phyloP scores from a whole-genome alignment of 1,140 invertebrate genomes.

The Lordiphosa collinella region DNA sequence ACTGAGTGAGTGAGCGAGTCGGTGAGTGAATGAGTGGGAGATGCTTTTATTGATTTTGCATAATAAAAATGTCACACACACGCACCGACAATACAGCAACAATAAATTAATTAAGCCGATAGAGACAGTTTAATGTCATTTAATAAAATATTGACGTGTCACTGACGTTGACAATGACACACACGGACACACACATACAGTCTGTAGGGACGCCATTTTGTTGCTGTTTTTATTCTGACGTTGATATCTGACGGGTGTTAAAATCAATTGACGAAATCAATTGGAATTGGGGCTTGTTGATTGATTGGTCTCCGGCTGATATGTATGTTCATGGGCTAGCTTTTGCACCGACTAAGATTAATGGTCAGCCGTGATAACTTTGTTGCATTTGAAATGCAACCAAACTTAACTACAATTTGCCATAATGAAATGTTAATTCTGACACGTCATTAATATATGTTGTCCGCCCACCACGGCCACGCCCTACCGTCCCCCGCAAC shows the following conservation, averaged over 20 bases:
- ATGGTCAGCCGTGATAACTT: conserved; percentile 36
- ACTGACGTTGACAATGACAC: conserved; percentile 67
- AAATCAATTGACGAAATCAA: conserved; percentile 80
- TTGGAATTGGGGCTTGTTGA: conserved; percentile 78
- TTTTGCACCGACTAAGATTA: conserved; percentile 43
- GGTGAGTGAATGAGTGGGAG: conserved; percentile 54
- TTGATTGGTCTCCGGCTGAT: conserved; percentile 77
- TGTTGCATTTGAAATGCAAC: conserved; percentile 38
- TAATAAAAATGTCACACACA: conserved; percentile 79
- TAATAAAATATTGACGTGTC: conserved; percentile 80
- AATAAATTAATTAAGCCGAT: conserved; percentile 80
- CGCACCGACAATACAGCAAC: conserved; percentile 71
- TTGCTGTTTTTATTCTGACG: conserved; percentile 48
- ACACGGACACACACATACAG: conserved; percentile 31
- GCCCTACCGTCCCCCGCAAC: conserved; percentile 5
- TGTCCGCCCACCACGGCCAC: conserved; percentile 44
- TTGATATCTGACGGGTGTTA: conserved; percentile 75
- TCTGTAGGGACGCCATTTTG: conserved; percentile 66
- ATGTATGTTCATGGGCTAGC: conserved; percentile 39
- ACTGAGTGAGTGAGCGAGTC: conserved; percentile 30
- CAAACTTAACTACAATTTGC: conserved; percentile 37
- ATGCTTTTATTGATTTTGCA: conserved; percentile 79
- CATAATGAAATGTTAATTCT: conserved; percentile 79
- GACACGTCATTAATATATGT: conserved; percentile 79
- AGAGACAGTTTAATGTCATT: conserved; percentile 80